Conservation (phyloP, 2,888 invertebrate genomes). For the Dicycla oo region DNA sequence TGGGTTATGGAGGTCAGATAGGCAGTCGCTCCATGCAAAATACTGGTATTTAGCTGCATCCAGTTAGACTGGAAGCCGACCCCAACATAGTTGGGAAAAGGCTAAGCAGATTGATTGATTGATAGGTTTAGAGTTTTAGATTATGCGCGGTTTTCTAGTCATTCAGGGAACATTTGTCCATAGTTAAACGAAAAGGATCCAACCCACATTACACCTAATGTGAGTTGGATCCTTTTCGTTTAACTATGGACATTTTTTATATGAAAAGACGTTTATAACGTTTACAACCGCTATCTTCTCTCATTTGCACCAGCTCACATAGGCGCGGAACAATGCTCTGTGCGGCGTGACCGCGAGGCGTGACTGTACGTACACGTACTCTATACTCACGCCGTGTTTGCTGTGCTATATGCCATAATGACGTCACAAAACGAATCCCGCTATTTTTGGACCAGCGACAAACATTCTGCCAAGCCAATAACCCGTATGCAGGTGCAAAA, state of each 20-base stretch:
- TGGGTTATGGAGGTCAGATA: too few species aligned
- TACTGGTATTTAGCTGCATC: too few species aligned
- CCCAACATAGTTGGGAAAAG: too few species aligned
- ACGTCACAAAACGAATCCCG: conserved; percentile 60
- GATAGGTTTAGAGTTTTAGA: not conserved
- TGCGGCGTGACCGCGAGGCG: conserved; percentile 83
- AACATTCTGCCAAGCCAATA: conserved; percentile 61
- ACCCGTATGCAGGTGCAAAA: conserved; percentile 63
- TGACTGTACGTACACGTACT: conserved; percentile 76
- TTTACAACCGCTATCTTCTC: conserved; percentile 35
- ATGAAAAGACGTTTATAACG: not conserved
- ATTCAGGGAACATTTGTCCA: not conserved
- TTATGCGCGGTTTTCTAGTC: not conserved
- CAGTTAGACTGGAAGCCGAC: too few species aligned
- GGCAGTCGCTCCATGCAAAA: too few species aligned
- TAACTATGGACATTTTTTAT: too few species aligned
- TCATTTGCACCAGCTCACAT: conserved; percentile 61
- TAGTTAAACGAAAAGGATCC: too few species aligned
- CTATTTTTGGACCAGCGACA: conserved; percentile 60
- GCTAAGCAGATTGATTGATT: too few species aligned
- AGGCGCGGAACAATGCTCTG: conserved; percentile 79
- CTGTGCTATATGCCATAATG: conserved; percentile 69
- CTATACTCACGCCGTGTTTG: conserved; percentile 52
- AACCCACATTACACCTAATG: too few species aligned
- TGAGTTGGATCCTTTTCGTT: too few species aligned